Conservation (phyloP, 2,113 vertebrate genomes). For the Aldabrachelys gigantea region DNA sequence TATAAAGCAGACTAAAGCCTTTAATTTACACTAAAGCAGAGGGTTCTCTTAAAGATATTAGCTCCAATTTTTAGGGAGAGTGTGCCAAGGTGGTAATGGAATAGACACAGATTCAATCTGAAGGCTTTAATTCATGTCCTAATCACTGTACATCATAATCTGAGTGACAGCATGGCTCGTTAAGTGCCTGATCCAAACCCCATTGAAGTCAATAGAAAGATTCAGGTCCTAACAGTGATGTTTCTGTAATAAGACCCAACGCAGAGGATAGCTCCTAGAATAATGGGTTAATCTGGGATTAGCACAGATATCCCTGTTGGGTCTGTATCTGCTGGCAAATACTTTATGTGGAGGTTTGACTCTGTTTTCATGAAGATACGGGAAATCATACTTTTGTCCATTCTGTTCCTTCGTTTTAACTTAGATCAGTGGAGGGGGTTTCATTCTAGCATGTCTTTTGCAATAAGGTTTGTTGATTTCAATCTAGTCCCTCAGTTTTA, state of each 20-base stretch:
- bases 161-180: neutral
- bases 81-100: conserved; percentile 33
- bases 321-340: neutral
- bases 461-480: conserved; percentile 57
- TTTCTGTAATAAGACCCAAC: neutral
- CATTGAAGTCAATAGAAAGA: accelerated
- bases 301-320: accelerated
- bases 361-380: conserved; percentile 37
- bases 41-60: neutral
- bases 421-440: conserved; percentile 33
- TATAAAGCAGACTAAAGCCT: conserved; percentile 27
- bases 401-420: conserved; percentile 36
- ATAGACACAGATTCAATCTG: conserved; percentile 43
- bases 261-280: conserved; percentile 39
- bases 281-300: conserved; percentile 6
- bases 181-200: accelerated
- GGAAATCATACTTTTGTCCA: conserved; percentile 5
- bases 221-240: neutral
- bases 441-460: conserved; percentile 10
- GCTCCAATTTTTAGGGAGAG: neutral
- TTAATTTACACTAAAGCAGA: neutral
- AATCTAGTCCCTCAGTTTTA: neutral
- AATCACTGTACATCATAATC: neutral
- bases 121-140: conserved; percentile 44
- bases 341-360: neutral